Evolutionary conservation across 2,113 vertebrate genomes (phyloP).

Genomic region (Coracopsis vasa): DNA sequence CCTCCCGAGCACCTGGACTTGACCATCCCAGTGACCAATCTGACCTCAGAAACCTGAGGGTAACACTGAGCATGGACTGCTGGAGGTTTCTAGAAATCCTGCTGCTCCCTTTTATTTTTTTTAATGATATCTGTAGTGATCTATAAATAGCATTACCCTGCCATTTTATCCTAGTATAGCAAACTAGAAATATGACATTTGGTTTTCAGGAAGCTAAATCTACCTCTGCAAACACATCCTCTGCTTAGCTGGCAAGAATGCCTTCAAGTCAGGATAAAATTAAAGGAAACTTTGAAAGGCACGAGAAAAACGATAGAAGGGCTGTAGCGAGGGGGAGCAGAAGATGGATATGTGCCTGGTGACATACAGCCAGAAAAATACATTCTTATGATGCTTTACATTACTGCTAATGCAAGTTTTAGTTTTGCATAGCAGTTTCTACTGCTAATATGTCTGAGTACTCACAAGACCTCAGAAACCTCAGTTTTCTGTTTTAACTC

Average conservation of each 20-base stretch:
- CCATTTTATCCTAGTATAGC: neutral
- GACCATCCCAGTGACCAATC: neutral
- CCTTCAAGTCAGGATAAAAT: neutral
- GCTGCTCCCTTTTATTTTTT: neutral
- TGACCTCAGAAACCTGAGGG: neutral
- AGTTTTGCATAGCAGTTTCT: neutral
- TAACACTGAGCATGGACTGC: rapidly evolving
- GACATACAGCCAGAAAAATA: neutral
- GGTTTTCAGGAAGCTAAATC: neutral
- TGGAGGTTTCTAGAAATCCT: neutral
- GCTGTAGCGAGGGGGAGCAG: neutral
- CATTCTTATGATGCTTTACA: neutral
- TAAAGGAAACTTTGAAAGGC: neutral
- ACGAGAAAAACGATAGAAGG: neutral
- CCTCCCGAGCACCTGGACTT: neutral
- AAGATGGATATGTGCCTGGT: rapidly evolving
- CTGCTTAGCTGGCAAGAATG: neutral
- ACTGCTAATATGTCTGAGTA: neutral
- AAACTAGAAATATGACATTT: neutral
- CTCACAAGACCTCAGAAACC: neutral
- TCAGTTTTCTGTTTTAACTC: neutral
- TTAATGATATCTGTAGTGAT: neutral
- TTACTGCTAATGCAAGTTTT: neutral
- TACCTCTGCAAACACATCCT: conserved; percentile 13
- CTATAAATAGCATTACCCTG: neutral